Conservation (phyloP, 2,888 invertebrate genomes). For the Arge pagana region DNA sequence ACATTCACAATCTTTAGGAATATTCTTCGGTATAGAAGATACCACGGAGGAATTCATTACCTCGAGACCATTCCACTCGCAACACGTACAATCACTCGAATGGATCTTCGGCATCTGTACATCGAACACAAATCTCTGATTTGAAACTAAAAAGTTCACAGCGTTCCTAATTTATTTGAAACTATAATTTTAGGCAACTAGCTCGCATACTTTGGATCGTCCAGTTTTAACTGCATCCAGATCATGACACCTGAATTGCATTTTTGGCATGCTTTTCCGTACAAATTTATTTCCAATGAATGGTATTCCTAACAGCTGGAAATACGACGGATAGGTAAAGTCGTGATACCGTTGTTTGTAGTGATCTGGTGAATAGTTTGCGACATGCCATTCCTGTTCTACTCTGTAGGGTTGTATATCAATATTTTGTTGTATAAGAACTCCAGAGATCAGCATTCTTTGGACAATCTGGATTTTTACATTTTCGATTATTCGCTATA, state of each 20-base stretch:
- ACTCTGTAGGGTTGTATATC: constrained; percentile 58
- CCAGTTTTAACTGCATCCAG: constrained; percentile 17
- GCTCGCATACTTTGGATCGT: constrained; percentile 4
- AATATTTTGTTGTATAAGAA: constrained; percentile 56
- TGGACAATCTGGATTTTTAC: constrained; percentile 50
- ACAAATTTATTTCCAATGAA: constrained; percentile 12
- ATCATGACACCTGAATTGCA: constrained; percentile 22
- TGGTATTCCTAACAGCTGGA: constrained; percentile 22
- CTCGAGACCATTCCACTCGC: constrained; percentile 12
- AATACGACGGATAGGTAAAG: constrained; percentile 58
- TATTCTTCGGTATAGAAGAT: not conserved
- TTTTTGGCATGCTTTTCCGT: constrained; percentile 22
- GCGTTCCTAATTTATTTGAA: too few species aligned
- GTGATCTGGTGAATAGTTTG: constrained; percentile 56
- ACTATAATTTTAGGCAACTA: too few species aligned
- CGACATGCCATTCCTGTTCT: constrained; percentile 52
- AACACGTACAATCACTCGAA: constrained; percentile 12
- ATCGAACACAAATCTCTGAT: not conserved
- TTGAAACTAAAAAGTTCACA: too few species aligned
- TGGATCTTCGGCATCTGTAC: constrained; percentile 5
- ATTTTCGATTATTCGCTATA: not conserved
- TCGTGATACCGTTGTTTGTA: constrained; percentile 65
- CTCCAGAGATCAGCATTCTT: constrained; percentile 54
- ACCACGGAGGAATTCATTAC: constrained; percentile 22
- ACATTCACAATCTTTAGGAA: constrained; percentile 14